Evolutionary conservation across 2,797 vertebrate genomes (phyloP), one percentile per base, ranked within the genome.

Genomic region (Micrastur ruficollis): DNA sequence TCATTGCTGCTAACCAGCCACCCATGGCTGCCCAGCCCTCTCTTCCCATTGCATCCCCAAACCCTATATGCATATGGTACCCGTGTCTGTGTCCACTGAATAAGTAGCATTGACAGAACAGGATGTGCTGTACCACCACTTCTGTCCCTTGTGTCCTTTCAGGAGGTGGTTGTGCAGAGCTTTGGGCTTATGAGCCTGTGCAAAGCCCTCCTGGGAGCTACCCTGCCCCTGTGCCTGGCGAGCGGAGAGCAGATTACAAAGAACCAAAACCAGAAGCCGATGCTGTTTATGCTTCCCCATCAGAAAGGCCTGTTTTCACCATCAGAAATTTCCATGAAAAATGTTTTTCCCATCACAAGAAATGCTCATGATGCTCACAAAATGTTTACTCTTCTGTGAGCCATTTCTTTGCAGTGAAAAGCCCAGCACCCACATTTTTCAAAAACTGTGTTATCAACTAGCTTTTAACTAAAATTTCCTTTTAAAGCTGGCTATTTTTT

Each of bases 11-110:
- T 36, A 36, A 62, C 22, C 2, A 0, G 6, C 15, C 2, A 4
- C 14, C 26, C 4, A 2, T 12, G 5, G 21, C 44, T 0, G 0
- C 26, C 47, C 26, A 56, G 11, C 27, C 20, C 27, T 52, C 21
- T 49, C 11, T 71, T 38, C 55, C 61, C 12, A 16, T 31, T 0
- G 1, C 32, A 67, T 12, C 59, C 70, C 26, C 70, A 67, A 34
- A 63, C 25, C 18, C 31, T 42, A 16, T 17, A 4, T 5, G 18
- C 1, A 0, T 23, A 5, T 4, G 29, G 52, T 26, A 72, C 19
- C 29, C 4, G 0, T 9, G n/a, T 7, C 50, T 44, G 16, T 1
- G 2, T 8, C 23, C 2, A 1, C 44, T 26, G 44, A 49, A 1
- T 7, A 8, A 2, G 4, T 3, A 47, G 38, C 1, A 0, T 26